Evolutionary conservation across 2,888 invertebrate species (phyloP).

Genomic region (Drosophila stalkeri): DNA sequence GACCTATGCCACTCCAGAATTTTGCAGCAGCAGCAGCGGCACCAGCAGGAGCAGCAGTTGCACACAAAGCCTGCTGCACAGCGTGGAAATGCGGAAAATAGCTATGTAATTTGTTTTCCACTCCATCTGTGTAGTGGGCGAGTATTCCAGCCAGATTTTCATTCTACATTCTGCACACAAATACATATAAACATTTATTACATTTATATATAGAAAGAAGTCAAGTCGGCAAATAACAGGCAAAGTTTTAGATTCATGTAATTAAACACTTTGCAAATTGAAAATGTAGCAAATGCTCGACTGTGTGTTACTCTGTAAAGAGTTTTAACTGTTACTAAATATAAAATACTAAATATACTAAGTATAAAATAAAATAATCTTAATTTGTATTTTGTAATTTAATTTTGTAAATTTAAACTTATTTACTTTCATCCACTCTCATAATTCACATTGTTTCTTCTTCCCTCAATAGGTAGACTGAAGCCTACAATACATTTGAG

Average conservation of each 20-base stretch:
- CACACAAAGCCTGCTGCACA: constrained; percentile 23
- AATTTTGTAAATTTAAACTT: too few relatives aligned
- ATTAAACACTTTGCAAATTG: constrained; percentile 16
- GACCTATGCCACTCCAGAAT: constrained; percentile 57
- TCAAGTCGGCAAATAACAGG: constrained; percentile 12
- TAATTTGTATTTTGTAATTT: too few relatives aligned
- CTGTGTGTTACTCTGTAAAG: not conserved
- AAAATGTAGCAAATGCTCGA: not conserved
- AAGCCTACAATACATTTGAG: not conserved
- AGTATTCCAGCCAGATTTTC: constrained; percentile 26
- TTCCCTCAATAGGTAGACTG: too few relatives aligned
- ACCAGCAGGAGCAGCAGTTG: constrained; percentile 22
- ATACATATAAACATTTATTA: constrained; percentile 41
- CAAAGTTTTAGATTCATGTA: constrained; percentile 7
- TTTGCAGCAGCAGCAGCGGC: constrained; percentile 16
- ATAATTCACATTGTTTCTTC: too few relatives aligned
- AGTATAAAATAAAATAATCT: too few relatives aligned
- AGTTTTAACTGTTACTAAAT: not conserved
- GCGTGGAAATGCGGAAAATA: constrained; percentile 67
- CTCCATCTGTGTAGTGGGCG: constrained; percentile 34
- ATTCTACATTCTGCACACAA: constrained; percentile 31
- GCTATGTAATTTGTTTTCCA: constrained; percentile 76
- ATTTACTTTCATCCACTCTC: too few relatives aligned
- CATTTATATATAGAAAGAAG: constrained; percentile 14
- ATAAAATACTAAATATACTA: too few relatives aligned